Evolutionary conservation across 2,797 vertebrate species (phyloP).

Genomic region (Spinus olivaceus): DNA sequence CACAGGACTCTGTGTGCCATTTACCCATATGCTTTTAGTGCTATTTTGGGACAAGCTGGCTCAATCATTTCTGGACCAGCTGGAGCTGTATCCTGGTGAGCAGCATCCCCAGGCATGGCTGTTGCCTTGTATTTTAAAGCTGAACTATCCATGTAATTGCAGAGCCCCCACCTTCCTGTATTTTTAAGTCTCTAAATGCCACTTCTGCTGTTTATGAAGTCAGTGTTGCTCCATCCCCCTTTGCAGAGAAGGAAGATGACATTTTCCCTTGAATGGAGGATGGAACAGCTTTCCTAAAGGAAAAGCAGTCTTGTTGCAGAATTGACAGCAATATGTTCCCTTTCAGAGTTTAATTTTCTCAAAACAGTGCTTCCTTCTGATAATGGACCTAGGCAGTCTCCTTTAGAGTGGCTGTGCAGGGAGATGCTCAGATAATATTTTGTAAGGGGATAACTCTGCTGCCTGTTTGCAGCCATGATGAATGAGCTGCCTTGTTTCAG

Average conservation of each 20-base stretch:
- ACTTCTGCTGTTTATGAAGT: neutral
- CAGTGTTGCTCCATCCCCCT: neutral
- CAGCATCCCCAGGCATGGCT: neutral
- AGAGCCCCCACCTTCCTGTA: neutral
- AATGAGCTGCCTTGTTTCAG: neutral
- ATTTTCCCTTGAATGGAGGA: neutral
- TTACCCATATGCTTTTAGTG: slow-evolving; percentile 34
- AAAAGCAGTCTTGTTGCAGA: neutral
- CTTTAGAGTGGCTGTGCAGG: neutral
- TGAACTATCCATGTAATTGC: neutral
- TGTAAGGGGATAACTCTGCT: neutral
- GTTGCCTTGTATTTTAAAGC: neutral
- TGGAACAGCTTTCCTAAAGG: neutral
- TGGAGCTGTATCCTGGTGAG: slow-evolving; percentile 1
- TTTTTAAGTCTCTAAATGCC: neutral
- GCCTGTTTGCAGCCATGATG: neutral
- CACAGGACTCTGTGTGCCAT: neutral
- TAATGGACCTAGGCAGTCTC: neutral
- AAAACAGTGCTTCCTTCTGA: neutral
- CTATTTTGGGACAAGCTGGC: slow-evolving; percentile 48
- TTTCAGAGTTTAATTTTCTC: neutral
- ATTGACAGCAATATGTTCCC: neutral
- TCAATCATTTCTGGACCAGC: slow-evolving; percentile 32
- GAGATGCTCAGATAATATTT: neutral
- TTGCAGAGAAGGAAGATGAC: neutral